Percentiles rank a stretch among this genome's conserved stretches.
phyloP scores from a whole-genome alignment of 2,797 vertebrate species.

The Euphonia xanthogaster region DNA sequence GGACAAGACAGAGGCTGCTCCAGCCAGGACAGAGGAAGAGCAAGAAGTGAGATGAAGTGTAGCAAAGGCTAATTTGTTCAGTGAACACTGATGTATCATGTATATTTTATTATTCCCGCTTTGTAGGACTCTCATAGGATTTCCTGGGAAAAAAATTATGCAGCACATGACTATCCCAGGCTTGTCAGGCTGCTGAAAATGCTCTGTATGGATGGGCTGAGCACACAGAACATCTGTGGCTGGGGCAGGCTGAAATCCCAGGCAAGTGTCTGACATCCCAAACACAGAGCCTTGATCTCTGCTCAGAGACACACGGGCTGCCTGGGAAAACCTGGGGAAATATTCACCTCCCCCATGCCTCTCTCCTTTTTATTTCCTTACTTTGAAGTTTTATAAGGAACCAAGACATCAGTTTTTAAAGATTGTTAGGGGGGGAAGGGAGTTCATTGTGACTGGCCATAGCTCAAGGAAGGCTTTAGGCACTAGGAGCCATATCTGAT shows the following conservation, averaged over 20 bases:
- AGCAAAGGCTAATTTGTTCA: neutral
- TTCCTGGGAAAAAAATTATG: neutral
- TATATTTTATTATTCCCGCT: slow-evolving; percentile 42
- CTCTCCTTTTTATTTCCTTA: neutral
- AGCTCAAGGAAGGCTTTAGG: neutral
- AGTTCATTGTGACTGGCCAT: neutral
- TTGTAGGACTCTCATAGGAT: slow-evolving; percentile 28
- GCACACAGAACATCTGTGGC: neutral
- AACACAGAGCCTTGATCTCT: neutral
- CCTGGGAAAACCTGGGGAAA: neutral
- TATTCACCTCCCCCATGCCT: neutral
- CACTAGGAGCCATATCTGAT: neutral
- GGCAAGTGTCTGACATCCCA: neutral
- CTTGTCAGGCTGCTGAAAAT: neutral
- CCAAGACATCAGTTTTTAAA: neutral
- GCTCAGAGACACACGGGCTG: neutral
- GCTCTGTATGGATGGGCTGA: neutral
- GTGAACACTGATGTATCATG: neutral
- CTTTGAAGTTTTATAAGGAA: neutral
- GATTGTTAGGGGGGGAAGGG: neutral
- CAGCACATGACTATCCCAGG: neutral
- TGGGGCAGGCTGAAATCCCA: slow-evolving; percentile 10
- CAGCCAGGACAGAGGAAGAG: neutral
- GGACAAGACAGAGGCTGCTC: neutral
- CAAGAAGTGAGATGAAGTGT: neutral